Base-by-base conservation (phyloP, 2,888 invertebrate species). In the Mimas tiliae region DNA sequence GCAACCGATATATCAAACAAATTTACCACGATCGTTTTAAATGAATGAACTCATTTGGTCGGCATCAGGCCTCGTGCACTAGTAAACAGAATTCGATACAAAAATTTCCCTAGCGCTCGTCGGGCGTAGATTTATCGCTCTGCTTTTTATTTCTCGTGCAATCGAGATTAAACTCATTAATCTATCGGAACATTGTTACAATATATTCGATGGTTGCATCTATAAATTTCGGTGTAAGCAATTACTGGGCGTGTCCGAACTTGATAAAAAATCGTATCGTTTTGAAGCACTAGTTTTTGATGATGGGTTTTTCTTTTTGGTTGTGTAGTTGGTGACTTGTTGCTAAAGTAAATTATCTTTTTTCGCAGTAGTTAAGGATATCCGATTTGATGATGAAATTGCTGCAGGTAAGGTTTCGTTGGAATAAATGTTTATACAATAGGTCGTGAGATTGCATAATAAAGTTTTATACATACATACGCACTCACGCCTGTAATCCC, bases 81-180 rank as follows among this genome's bases (percentile, higher is more conserved):
- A 42, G 58, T 38, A 58, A 42, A 58, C 58, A 58, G 42, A 58
- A 42, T 58, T 38, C 58, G 58, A 42, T 58, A 58, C 58, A 58
- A 42, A 58, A 58, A 38, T 58, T 55, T 38, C 12, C 58, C 58
- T 16, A 19, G 19, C 42, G 19, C 58, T 58, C 58, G 38, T 38
- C 42, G 19, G 12, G 19, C 38, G 58, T 58, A 19, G 58, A 58
- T 58, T 58, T 58, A 58, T 58, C 19, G 58, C 19, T 12, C 19
- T 19, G 58, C 58, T 58, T 58, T 58, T 58, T 53, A 53, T 58
- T 58, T 42, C 58, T 58, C 58, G 58, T 58, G 42, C 45, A 52
- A 58, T 55, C 42, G 51, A 63, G 70, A 73, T 76, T 71, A 74
- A 68, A 74, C 70, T 74, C 76, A 76, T 76, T 75, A 76, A 76